Evolutionary conservation across 2,888 invertebrate genomes (phyloP), one percentile per base, ranked within the genome.

Genomic region (Ephialtes manifestator): DNA sequence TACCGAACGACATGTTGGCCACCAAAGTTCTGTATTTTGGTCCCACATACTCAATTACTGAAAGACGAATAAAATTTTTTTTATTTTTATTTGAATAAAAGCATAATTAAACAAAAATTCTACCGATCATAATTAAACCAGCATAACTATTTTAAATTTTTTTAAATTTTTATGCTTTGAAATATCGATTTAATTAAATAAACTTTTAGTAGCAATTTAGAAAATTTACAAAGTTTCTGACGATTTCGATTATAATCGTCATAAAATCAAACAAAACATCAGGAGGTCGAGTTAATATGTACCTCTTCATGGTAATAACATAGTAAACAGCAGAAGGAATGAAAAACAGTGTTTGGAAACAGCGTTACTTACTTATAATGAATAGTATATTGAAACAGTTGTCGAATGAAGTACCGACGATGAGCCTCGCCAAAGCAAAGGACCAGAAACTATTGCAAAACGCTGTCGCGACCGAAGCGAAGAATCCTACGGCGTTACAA

Each of bases 351-450:
- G 13, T 46, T 35, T 18, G 7, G 1, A 13, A 20, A 2, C 46
- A 11, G 1, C 0, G 2, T 51, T 78, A 71, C 96, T 96, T 94
- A 98, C 98, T 97, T 88, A 98, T 95, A 90, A 98, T 98, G 90
- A 98, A 98, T 96, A 98, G 97, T 96, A 98, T 98, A 58, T 97
- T 98, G 93, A 98, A 98, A 91, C 97, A 97, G 94, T 98, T 98
- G 93, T 98, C 98, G 91, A 98, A 98, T 0, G 97, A 97, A 90
- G 98, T 95, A 5, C 98, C 98, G 3, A 98, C 97, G 65, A 98
- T 95, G 94, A 98, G 97, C 78, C 98, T 95, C 92, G 97, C 97
- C 0, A 97, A 90, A 13, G 97, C 96, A 93, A 98, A 98, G 0
- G 96, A 94, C 96, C 97, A 96, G 93, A 98, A 98, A 67, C 96